These are phyloP conservation scores for Erythrocercus mccallii DNA, from an alignment of 2,113 vertebrate genomes.

Conservation along the genomic window DNA sequence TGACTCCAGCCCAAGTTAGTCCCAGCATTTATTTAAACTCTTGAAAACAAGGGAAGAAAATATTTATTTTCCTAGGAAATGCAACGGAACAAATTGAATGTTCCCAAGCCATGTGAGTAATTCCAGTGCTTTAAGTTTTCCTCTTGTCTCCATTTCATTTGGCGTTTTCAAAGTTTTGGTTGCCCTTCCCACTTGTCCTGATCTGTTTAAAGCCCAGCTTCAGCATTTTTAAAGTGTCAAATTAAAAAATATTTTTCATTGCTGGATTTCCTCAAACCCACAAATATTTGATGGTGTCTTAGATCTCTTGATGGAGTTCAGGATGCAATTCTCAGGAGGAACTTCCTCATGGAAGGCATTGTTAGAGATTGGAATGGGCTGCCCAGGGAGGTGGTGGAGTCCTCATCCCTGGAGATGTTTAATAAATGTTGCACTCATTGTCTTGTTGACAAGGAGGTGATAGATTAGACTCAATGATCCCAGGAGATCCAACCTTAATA, in stretches of 20 bases:
- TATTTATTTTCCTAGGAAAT: background rate
- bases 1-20: background rate
- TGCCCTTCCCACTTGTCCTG: background rate
- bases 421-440: background rate
- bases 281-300: background rate
- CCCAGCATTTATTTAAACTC: background rate
- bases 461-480: rapidly evolving
- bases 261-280: background rate
- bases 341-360: background rate
- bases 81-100: rapidly evolving
- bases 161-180: background rate
- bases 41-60: background rate
- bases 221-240: background rate
- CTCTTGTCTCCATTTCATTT: background rate
- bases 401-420: too few relatives aligned
- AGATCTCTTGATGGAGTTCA: background rate
- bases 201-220: background rate
- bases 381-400: background rate
- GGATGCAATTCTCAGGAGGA: background rate
- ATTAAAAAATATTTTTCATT: background rate
- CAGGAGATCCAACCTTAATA: background rate
- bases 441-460: background rate
- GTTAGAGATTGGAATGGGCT: background rate
- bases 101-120: background rate
- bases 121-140: background rate